These are phyloP conservation scores for Mesoclemmys tuberculata DNA, from an alignment of 2,113 vertebrate genomes.

Conservation along the genomic window DNA sequence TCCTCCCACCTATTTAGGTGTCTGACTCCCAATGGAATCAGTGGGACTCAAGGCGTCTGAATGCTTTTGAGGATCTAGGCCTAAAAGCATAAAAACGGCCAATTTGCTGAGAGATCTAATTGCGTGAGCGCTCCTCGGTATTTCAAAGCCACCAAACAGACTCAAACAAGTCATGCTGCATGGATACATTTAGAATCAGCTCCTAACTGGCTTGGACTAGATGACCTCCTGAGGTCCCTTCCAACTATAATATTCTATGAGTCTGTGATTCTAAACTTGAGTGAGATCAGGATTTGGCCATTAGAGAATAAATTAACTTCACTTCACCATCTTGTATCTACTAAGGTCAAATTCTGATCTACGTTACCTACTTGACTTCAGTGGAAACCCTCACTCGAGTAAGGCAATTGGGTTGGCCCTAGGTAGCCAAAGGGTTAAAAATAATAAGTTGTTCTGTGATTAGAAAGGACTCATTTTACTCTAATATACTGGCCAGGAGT, in stretches of 20 bases:
- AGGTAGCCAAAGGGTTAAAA: not conserved
- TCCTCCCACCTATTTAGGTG: not conserved
- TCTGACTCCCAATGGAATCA: not conserved
- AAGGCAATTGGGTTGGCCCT: not conserved
- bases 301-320: not conserved
- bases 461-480: not conserved
- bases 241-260: no score
- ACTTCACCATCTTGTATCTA: not conserved
- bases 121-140: accelerated
- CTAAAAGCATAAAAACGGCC: not conserved
- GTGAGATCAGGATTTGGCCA: not conserved
- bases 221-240: no score
- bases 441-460: not conserved
- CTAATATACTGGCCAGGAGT: not conserved
- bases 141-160: not conserved
- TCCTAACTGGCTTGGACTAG: not conserved
- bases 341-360: not conserved
- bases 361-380: not conserved
- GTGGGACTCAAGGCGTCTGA: not conserved
- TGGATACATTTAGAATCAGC: not conserved
- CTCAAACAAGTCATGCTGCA: not conserved
- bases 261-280: not conserved
- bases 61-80: not conserved
- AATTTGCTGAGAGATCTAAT: not conserved
- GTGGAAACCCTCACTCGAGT: not conserved